Percentiles rank a stretch among this genome's conserved stretches.
phyloP scores from a whole-genome alignment of 2,888 invertebrate genomes.

The Hyppa rectilinea region DNA sequence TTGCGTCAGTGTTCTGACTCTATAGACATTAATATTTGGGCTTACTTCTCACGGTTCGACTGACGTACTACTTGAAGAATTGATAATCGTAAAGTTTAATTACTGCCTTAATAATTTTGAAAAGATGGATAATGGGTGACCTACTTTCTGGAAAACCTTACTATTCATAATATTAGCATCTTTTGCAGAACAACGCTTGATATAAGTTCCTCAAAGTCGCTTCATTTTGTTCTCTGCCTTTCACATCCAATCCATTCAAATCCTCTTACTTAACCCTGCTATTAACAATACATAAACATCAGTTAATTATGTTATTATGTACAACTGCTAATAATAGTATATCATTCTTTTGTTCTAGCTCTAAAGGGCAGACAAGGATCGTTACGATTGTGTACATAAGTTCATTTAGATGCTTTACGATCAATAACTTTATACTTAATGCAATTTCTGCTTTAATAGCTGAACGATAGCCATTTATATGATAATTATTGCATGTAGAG shows the following conservation, averaged over 20 bases:
- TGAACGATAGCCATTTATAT: conserved; percentile 37
- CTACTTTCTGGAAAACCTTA: neutral
- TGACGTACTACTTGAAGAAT: neutral
- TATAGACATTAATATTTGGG: neutral
- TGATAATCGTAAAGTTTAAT: neutral
- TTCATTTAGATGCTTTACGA: conserved; percentile 49
- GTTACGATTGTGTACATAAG: conserved; percentile 31
- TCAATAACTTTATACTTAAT: conserved; percentile 48
- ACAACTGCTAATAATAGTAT: conserved; percentile 2
- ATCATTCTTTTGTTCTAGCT: conserved; percentile 40
- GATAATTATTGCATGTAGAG: conserved; percentile 33
- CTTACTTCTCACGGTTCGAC: neutral
- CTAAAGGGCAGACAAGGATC: conserved; percentile 22
- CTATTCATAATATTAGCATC: neutral
- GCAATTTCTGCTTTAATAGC: conserved; percentile 49
- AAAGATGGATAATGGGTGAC: neutral
- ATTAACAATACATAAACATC: neutral
- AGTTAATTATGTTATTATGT: conserved; percentile 2
- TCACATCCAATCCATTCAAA: neutral
- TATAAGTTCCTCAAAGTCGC: neutral
- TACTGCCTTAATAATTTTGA: neutral
- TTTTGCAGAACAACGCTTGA: neutral
- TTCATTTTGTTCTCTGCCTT: neutral
- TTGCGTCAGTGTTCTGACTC: neutral
- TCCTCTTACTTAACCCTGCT: neutral